Evolutionary conservation across 2,797 vertebrate genomes (phyloP), one percentile per base, ranked within the genome.

Genomic region (Babyrousa celebensis): DNA sequence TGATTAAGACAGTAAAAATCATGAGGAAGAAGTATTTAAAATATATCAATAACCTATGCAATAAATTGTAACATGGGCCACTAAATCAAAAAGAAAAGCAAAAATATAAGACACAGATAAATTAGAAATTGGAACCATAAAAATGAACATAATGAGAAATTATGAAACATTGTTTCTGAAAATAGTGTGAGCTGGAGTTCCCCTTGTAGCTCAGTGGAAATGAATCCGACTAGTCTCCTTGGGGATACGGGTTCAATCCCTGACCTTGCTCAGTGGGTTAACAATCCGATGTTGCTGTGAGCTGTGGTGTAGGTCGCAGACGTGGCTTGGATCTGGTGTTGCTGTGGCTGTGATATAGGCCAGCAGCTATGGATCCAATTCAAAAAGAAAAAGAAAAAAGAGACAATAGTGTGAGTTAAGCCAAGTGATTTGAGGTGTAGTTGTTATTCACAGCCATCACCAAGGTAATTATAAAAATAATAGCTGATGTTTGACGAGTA

Each of bases 1-100:
- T 96, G 16, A 68, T 88, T 80, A 88, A 70, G 20, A n/a, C 20
- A 71, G 32, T 60, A 40, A 63, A 92, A 85, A 91, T 8, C 32
- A n/a, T 1, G 77, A 72, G 21, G 16, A 91, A 71, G 3, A 48
- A 20, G 12, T 82, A 29, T 65, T 75, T 91, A 27, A 91, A 91
- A 74, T 65, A 80, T 11, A 74, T 60, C 16, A 62, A n/a, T 94
- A 89, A 52, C 15, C n/a, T 79, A 40, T n/a, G 56, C 0, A 40
- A 63, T n/a, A 89, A 86, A 5, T 78, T 78, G 2, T 72, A 85
- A 12, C 67, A 83, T 85, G 43, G 79, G 9, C 12, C 14, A 20
- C 52, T 71, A 60, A 87, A 68, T 29, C 36, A 43, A 90, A 92
- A 87, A 32, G 14, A 71, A 82, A 8, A 80, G 27, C 5, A 32